These are phyloP conservation scores for Macrobrachium rosenbergii DNA, from an alignment of 1,140 invertebrate genomes.

Conservation along the genomic window DNA sequence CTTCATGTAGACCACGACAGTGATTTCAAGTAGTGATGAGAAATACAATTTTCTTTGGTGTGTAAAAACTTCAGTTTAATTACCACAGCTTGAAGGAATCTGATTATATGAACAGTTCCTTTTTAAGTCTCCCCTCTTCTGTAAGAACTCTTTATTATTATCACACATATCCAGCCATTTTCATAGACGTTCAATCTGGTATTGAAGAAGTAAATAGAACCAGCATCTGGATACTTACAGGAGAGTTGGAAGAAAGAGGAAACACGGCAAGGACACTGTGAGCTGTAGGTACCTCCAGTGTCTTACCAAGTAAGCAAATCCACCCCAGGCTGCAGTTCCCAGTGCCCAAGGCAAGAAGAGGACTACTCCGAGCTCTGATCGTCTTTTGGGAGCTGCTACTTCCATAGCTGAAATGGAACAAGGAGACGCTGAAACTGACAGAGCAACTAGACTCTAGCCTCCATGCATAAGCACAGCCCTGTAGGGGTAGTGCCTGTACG, in stretches of 20 bases:
- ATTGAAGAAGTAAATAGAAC: too few species aligned
- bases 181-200: too few species aligned
- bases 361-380: background rate
- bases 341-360: slow-evolving; percentile 4
- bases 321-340: background rate
- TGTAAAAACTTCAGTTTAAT: too few species aligned
- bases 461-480: background rate
- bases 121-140: too few species aligned
- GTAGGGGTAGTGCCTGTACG: background rate
- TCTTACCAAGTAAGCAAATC: background rate
- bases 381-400: background rate
- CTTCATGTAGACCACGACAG: too few species aligned
- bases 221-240: background rate
- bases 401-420: background rate
- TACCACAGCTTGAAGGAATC: too few species aligned
- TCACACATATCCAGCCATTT: too few species aligned
- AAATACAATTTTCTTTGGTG: too few species aligned
- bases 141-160: too few species aligned
- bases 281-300: slow-evolving; percentile 33
- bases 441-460: background rate
- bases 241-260: slow-evolving; percentile 14
- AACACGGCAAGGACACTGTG: slow-evolving; percentile 1
- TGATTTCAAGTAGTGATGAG: too few species aligned
- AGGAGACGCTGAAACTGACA: background rate
- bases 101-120: too few species aligned